phyloP scores from a whole-genome alignment of 2,113 vertebrate species.

The Toxostoma redivivum region DNA sequence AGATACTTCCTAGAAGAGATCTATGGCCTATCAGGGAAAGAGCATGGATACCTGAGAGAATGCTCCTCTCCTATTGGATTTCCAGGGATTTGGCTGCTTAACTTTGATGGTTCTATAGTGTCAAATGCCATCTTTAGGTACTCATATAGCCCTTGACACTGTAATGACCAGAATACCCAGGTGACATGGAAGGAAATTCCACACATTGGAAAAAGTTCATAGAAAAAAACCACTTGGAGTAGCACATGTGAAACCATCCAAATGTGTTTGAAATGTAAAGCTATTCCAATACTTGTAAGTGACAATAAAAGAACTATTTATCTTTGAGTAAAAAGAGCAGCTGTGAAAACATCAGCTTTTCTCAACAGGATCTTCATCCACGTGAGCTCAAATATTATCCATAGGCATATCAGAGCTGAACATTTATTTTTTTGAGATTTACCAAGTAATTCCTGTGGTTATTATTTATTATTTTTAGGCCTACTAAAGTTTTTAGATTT shows the following conservation, averaged over 20 bases:
- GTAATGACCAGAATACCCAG: neutral
- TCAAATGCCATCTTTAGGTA: neutral
- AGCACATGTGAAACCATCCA: neutral
- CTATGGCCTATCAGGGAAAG: neutral
- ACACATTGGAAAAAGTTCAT: neutral
- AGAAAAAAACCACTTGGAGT: neutral
- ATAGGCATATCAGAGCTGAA: neutral
- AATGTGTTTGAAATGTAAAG: conserved; percentile 39
- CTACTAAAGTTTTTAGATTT: neutral
- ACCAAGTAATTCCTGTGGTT: neutral
- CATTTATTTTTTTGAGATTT: conserved; percentile 49
- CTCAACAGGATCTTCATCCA: conserved; percentile 24
- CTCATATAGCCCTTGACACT: neutral
- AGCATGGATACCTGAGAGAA: neutral
- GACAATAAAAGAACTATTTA: conserved; percentile 47
- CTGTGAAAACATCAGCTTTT: conserved; percentile 10
- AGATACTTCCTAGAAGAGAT: neutral
- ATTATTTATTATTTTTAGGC: conserved; percentile 42
- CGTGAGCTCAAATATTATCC: conserved; percentile 42
- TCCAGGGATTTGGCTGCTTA: neutral
- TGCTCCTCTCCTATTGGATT: neutral
- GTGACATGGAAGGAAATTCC: conserved; percentile 17
- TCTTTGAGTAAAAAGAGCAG: conserved; percentile 26
- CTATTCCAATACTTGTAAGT: neutral
- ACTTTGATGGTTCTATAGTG: neutral